Evolutionary conservation across 2,797 vertebrate genomes (phyloP).

Genomic region (Malurus splendens): DNA sequence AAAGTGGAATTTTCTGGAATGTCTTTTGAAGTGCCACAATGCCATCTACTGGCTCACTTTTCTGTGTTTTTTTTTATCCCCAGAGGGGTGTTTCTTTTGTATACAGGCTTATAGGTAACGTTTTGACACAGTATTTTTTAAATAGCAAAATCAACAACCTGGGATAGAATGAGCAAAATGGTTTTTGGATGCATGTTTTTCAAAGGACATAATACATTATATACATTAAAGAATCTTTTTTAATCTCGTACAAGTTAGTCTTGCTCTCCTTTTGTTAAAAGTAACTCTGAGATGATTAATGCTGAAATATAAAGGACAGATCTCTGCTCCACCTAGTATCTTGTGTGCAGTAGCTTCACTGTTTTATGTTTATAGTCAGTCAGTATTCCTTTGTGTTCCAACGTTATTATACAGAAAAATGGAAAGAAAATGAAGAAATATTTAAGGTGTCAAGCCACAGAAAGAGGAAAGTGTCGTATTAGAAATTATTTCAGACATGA

Average conservation of each 20-base stretch:
- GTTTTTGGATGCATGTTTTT: not conserved
- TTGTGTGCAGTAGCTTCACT: not conserved
- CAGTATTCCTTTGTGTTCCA: not conserved
- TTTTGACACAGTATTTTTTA: not conserved
- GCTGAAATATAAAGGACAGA: not conserved
- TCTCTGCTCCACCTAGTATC: not conserved
- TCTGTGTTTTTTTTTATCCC: not conserved
- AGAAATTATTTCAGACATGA: not conserved
- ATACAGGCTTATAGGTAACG: not conserved
- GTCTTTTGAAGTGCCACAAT: conserved; percentile 57
- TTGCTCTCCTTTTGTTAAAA: not conserved
- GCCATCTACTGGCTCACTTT: conserved; percentile 67
- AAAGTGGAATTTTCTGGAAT: conserved; percentile 15
- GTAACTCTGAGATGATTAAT: not conserved
- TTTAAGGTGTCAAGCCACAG: not conserved
- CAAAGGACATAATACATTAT: not conserved
- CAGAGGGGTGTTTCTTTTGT: not conserved
- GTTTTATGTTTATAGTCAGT: not conserved
- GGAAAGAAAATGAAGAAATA: not conserved
- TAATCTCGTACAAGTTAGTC: not conserved
- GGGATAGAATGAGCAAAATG: not conserved
- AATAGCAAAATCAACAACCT: not conserved
- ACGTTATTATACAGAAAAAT: not conserved
- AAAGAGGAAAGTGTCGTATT: not conserved
- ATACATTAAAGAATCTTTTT: not conserved